A percentile compares a stretch with the other conserved stretches of the same genome.
phyloP scores from a whole-genome alignment of 2,888 invertebrate genomes.

The Salpingus planirostris region DNA sequence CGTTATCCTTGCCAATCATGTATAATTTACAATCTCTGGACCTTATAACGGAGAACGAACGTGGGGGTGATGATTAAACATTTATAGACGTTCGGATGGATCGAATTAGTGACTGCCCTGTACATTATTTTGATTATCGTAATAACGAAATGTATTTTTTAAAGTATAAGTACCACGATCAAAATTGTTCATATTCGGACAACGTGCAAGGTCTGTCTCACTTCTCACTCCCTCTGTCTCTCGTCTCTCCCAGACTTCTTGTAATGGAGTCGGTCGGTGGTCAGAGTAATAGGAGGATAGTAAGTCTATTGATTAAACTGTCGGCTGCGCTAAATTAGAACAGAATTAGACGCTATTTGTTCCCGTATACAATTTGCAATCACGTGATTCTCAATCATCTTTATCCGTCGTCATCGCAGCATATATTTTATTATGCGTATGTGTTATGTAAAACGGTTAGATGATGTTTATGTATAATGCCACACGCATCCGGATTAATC shows the following conservation, averaged over 20 bases:
- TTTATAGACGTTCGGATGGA: no score
- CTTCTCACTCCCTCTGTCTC: no score
- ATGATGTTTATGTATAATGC: no score
- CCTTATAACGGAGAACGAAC: slow-evolving; percentile 26
- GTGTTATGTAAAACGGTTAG: no score
- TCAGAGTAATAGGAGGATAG: neutral
- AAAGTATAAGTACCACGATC: no score
- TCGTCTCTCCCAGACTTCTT: neutral
- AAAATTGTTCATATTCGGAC: no score
- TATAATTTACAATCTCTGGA: slow-evolving; percentile 33
- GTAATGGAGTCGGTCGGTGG: neutral
- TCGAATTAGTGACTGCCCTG: slow-evolving; percentile 15
- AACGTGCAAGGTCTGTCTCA: no score
- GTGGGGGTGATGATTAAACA: slow-evolving; percentile 33
- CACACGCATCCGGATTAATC: no score
- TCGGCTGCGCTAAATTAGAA: slow-evolving; percentile 31
- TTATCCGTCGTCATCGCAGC: slow-evolving; percentile 18
- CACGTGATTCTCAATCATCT: slow-evolving; percentile 23
- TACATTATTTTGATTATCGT: slow-evolving; percentile 6
- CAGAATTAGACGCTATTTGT: slow-evolving; percentile 32
- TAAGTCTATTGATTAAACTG: slow-evolving; percentile 37
- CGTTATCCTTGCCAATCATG: slow-evolving; percentile 36
- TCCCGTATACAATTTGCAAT: slow-evolving; percentile 19
- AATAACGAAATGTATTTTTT: no score
- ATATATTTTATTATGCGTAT: no score